Evolutionary conservation across 2,888 invertebrate species (phyloP).

Genomic region (Nymphalis polychloros): DNA sequence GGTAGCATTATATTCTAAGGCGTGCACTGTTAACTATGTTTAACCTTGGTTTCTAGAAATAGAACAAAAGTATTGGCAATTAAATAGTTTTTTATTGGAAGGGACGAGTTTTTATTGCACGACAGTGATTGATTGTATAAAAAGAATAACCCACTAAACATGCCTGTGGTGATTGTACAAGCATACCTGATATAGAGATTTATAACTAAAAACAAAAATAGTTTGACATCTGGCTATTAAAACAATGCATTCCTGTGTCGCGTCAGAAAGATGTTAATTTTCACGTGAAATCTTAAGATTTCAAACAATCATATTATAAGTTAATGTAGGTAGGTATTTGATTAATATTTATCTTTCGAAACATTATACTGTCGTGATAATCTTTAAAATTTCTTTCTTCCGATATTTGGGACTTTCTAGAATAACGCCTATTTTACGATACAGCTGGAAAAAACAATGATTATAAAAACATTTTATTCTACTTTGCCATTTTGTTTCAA

Average conservation of each 20-base stretch:
- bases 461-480: neutral
- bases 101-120: constrained; percentile 50
- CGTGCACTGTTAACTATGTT: neutral
- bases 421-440: no score
- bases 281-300: no score
- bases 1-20: neutral
- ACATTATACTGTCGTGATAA: no score
- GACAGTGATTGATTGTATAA: constrained; percentile 66
- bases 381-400: no score
- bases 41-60: constrained; percentile 42
- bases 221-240: no score
- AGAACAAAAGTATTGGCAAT: constrained; percentile 48
- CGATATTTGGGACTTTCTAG: no score
- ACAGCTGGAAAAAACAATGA: no score
- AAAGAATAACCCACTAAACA: constrained; percentile 45
- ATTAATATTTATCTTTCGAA: no score
- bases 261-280: no score
- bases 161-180: neutral
- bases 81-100: constrained; percentile 56
- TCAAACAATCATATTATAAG: no score
- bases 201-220: neutral
- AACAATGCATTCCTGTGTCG: no score
- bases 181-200: neutral
- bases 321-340: no score
- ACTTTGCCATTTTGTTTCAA: constrained; percentile 9